Evolutionary conservation across 2,797 vertebrate species (phyloP), one percentile per base, ranked within the genome.

Genomic region (Botia almorhae): DNA sequence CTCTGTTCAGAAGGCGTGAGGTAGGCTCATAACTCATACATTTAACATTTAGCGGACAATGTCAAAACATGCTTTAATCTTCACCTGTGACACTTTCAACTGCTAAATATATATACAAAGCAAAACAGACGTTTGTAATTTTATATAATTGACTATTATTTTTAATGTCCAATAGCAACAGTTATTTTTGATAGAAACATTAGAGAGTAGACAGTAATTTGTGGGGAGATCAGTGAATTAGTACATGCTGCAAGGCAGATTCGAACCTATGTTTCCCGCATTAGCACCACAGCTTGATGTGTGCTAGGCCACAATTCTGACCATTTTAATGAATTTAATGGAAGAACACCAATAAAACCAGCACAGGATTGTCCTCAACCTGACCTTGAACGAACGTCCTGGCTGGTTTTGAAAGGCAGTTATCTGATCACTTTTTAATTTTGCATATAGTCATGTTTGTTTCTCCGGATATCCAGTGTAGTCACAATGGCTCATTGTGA

Each of bases 391-490:
- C 65, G 56, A 79, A 10, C 17, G 26, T 56, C 26, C 72, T 55
- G 69, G 71, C 58, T 21, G 48, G 36, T 29, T 55, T 82, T 85
- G 85, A 77, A 63, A 39, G 26, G 8, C 74, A 68, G 71, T 60
- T 79, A 78, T 85, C 70, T 68, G 79, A 79, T 81, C 78, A 71
- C 76, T 55, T 77, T 83, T 80, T 29, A 77, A 65, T 82, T 71
- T 56, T 83, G 63, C 56, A 70, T 80, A 65, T 80, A 58, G 55
- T 76, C 33, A 71, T 86, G 78, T 87, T 86, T 76, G 72, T 77
- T 81, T 84, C 80, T 84, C 85, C 85, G 80, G 82, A 85, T 79
- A 82, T 84, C 72, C 80, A 79, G 60, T 81, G 77, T 58, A 70
- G 80, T 68, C 43, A 84, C 81, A 83, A 71, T 80, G 76, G 81